Evolutionary conservation across 2,888 invertebrate species (phyloP).

Genomic region (Drosophila affinis): DNA sequence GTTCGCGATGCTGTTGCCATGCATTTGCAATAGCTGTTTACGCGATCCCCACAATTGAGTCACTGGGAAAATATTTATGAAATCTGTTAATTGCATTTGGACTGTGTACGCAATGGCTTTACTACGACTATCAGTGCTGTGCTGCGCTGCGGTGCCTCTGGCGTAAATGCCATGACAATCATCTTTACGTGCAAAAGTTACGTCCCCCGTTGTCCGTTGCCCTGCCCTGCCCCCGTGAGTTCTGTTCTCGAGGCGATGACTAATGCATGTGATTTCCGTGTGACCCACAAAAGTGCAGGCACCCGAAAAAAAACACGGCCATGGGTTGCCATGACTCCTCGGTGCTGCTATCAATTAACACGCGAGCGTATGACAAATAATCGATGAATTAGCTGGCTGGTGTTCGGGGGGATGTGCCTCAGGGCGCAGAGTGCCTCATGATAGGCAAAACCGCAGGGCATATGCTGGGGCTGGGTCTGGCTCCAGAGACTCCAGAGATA

Average conservation of each 20-base stretch:
- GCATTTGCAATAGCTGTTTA: constrained; percentile 19
- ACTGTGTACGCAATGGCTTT: constrained; percentile 17
- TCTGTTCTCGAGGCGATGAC: constrained; percentile 47
- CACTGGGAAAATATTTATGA: constrained; percentile 60
- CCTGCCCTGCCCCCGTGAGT: neutral
- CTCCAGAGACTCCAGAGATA: neutral
- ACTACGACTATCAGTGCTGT: constrained; percentile 46
- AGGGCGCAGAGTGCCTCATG: neutral
- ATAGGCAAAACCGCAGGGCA: constrained; percentile 33
- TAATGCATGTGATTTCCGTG: constrained; percentile 74
- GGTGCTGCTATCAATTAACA: constrained; percentile 71
- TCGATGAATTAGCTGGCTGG: constrained; percentile 54
- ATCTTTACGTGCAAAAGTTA: constrained; percentile 37
- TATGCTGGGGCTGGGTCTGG: constrained; percentile 21
- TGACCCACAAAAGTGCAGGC: constrained; percentile 51
- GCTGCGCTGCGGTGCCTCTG: constrained; percentile 1
- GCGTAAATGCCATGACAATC: constrained; percentile 57
- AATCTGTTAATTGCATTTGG: constrained; percentile 55
- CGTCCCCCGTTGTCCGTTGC: neutral
- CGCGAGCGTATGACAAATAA: constrained; percentile 69
- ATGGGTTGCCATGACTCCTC: constrained; percentile 60
- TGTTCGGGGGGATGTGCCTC: neutral
- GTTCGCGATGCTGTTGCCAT: constrained; percentile 5
- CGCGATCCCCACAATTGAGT: constrained; percentile 45
- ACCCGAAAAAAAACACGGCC: constrained; percentile 29